Base-by-base conservation (phyloP, 2,888 invertebrate species). In the Andrena chrysosceles region DNA sequence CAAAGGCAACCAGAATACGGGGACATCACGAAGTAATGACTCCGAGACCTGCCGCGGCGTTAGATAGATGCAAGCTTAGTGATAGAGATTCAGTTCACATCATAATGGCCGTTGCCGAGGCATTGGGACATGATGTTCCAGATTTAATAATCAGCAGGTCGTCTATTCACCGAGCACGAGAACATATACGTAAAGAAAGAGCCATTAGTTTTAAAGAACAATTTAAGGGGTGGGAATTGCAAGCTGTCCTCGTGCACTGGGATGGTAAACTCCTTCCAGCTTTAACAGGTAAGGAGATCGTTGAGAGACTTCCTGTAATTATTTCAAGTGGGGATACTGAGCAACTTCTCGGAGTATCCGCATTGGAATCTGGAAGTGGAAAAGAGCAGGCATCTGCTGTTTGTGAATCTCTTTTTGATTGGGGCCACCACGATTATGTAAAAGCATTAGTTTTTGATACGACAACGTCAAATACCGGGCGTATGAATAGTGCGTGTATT, bases 21-120 rank as follows among this genome's bases (percentile, higher is more conserved):
- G 48, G 48, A 49, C 48, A 5, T 10, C 48, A 6, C 16, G 48
- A 49, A 49, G 16, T 49, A 49, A 49, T 49, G 48, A 49, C 48
- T 49, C 4, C 48, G 48, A 68, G n/a, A 35, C 54, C 54, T 16
- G 67, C 31, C 16, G 81, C 85, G 16, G 80, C 62, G 8, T 72
- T 85, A 48, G 85, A 85, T 67, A 81, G 75, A 70, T 83, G 63
- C 60, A 77, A 72, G 74, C 23, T 85, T 59, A 75, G 75, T 48
- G 81, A 84, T 52, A 66, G 81, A 60, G 77, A 85, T 63, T 49
- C 77, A 52, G 66, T 75, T 54, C 79, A 81, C 54, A 49, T 84
- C 49, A 29, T 76, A 49, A 59, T 75, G 42, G 69, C 84, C 13
- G 48, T 69, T 52, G 72, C 60, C n/a, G 73, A 83, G 75, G 75